phyloP scores from a whole-genome alignment of 1,140 invertebrate species.

The Plodia interpunctella region DNA sequence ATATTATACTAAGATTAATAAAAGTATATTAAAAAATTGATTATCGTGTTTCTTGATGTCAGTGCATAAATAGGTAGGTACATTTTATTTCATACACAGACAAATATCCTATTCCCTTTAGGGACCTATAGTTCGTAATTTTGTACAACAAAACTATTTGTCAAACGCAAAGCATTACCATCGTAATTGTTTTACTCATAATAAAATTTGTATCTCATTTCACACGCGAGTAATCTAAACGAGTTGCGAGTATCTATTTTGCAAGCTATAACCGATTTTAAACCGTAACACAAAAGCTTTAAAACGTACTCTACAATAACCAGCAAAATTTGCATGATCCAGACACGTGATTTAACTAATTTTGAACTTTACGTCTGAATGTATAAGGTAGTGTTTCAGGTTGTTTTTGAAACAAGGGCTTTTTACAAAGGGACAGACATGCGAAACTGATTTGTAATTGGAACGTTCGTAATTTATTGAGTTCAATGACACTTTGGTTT shows the following conservation, averaged over 20 bases:
- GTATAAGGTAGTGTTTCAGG: not conserved
- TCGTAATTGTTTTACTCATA: slow-evolving; percentile 10
- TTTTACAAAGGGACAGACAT: slow-evolving; percentile 7
- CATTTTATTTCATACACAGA: too few relatives aligned
- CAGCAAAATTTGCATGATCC: not conserved
- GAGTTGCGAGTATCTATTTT: not conserved
- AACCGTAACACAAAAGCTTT: not conserved
- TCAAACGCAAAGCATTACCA: not conserved
- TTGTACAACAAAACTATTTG: not conserved
- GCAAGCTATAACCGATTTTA: not conserved
- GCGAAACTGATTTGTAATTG: slow-evolving; percentile 12
- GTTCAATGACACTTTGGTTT: slow-evolving; percentile 6
- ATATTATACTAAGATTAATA: too few relatives aligned
- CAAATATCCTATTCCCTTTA: too few relatives aligned
- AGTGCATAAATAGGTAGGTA: too few relatives aligned
- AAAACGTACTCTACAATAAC: not conserved
- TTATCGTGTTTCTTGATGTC: too few relatives aligned
- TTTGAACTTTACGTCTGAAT: not conserved
- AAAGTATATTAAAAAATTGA: too few relatives aligned
- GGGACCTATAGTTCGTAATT: too few relatives aligned
- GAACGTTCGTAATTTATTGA: slow-evolving; percentile 10
- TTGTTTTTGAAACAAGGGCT: not conserved
- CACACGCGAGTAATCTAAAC: slow-evolving; percentile 8
- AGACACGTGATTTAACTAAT: not conserved
- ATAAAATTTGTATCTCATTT: slow-evolving; percentile 12